These are phyloP conservation scores for Emys orbicularis DNA, from an alignment of 2,797 vertebrate species.

Conservation along the genomic window DNA sequence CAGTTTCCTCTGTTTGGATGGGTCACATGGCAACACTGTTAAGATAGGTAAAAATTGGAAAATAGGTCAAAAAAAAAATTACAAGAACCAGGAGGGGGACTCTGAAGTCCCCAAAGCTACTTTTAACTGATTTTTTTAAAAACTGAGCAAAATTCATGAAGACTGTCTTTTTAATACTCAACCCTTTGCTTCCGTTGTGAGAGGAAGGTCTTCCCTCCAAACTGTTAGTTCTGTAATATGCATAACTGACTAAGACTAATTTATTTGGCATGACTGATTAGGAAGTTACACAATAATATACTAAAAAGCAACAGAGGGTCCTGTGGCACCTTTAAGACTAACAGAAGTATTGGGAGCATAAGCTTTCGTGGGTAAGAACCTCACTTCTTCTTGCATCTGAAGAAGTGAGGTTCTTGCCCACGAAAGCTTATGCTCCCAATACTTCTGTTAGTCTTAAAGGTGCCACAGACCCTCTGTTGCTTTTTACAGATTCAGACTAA, in stretches of 20 bases:
- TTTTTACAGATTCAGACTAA: too few relatives aligned
- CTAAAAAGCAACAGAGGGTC: too few relatives aligned
- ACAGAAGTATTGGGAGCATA: too few relatives aligned
- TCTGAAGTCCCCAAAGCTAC: neutral
- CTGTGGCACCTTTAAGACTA: too few relatives aligned
- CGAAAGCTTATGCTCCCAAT: too few relatives aligned
- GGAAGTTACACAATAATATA: neutral
- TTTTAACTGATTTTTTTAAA: neutral
- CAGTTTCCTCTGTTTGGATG: neutral
- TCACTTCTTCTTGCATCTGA: too few relatives aligned
- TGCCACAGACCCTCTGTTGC: too few relatives aligned
- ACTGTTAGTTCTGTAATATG: neutral
- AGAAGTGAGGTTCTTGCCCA: too few relatives aligned
- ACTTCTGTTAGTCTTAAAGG: too few relatives aligned
- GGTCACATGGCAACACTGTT: neutral
- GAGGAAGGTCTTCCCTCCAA: neutral
- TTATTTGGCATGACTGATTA: neutral
- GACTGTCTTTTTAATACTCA: neutral
- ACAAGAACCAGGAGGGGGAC: neutral
- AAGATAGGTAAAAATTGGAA: neutral
- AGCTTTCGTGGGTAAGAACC: too few relatives aligned
- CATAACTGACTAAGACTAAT: neutral
- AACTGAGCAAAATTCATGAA: neutral
- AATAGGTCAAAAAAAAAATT: neutral
- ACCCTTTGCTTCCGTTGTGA: neutral